Evolutionary conservation across 2,797 vertebrate genomes (phyloP).

Genomic region (Molossus molossus): DNA sequence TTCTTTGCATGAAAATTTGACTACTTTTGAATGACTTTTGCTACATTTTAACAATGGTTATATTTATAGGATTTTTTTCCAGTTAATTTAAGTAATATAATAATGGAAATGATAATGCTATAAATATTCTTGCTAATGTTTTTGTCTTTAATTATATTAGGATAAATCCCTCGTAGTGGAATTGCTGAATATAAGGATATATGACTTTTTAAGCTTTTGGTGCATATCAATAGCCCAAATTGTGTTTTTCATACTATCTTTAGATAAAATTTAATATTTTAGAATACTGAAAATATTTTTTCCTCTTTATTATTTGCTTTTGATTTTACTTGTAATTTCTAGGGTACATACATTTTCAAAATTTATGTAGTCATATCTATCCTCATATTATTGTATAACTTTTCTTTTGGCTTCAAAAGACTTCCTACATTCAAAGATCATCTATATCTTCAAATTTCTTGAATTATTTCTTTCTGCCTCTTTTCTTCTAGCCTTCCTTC

Average conservation of each 20-base stretch:
- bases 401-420: constrained; percentile 7
- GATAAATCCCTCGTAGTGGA: not conserved
- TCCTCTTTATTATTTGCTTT: not conserved
- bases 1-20: constrained; percentile 14
- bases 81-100: not conserved
- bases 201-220: not conserved
- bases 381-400: not conserved
- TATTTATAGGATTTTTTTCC: constrained; percentile 23
- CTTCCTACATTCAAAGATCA: not conserved
- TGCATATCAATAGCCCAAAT: not conserved
- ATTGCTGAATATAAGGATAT: not conserved
- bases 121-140: constrained; percentile 36
- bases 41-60: constrained; percentile 12
- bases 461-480: not conserved
- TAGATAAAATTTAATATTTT: not conserved
- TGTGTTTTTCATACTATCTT: not conserved
- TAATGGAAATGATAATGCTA: not conserved
- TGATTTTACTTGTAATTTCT: constrained; percentile 54
- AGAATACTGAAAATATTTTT: constrained; percentile 14
- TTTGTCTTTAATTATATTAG: constrained; percentile 1
- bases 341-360: not conserved
- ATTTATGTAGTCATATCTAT: not conserved
- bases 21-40: constrained; percentile 4
- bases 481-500: not conserved
- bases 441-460: constrained; percentile 19